Base-by-base conservation (phyloP, 2,797 vertebrate species). In the Novumbra hubbsi region DNA sequence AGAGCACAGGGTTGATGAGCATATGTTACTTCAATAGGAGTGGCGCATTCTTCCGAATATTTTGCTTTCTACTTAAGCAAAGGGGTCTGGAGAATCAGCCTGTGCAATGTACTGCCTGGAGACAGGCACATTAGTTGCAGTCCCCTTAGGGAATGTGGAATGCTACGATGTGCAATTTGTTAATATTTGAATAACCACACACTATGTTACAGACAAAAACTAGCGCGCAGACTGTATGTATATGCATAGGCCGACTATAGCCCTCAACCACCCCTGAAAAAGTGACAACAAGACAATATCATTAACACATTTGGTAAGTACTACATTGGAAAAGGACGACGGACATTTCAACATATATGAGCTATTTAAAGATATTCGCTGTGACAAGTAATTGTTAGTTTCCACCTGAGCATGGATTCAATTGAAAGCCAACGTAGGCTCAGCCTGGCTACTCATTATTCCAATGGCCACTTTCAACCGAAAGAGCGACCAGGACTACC, bases 401-500 rank as follows among this genome's bases (percentile, higher is more conserved):
- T n/a, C 55, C 55, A 57, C 55, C 55, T 24, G 41, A 45, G 9
- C 55, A 57, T 57, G 11, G 55, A 57, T 57, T 14, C n/a, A 14
- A 57, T 57, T 14, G 55, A 14, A 57, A 57, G 21, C 55, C 55
- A 24, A 57, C 0, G 55, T 21, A 57, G 9, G 11, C 3, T 11
- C 55, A 57, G 55, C 21, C 21, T 21, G 55, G 55, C 55, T 11
- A 1, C 21, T 21, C 55, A 60, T 4, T 24, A 60, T 60, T 60
- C 3, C 55, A 27, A 5, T 27, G 11, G 55, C 55, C 55, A 60
- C 55, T 5, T 60, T n/a, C 55, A 21, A 9, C n/a, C n/a, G 19
- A 57, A 57, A 8, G 34, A 38, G 34, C 5, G 34, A 32, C 5
- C 32, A 32, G 52, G 69, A 45, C 41, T 71, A n/a, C 41, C 81